These are phyloP conservation scores for Leptocoma aspasia DNA, from an alignment of 2,113 vertebrate genomes.

Conservation along the genomic window DNA sequence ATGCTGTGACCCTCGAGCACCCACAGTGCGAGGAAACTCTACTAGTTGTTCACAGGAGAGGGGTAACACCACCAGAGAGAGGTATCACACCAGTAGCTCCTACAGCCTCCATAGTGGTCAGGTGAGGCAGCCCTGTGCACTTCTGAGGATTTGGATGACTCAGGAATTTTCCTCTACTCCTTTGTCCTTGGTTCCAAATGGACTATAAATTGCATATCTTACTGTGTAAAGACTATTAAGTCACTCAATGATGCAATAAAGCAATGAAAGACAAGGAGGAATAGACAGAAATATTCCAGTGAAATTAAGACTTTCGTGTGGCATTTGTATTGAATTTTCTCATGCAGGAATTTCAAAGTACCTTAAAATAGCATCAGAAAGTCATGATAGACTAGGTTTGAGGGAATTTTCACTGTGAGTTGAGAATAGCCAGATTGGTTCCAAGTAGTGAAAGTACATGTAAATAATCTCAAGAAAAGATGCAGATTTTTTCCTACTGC, in stretches of 20 bases:
- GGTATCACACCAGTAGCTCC: not conserved
- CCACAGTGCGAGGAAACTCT: rapidly evolving
- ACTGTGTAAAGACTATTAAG: not conserved
- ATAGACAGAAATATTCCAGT: not conserved
- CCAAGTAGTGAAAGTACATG: not conserved
- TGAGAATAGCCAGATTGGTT: not conserved
- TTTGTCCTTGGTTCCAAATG: not conserved
- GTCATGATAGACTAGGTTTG: not conserved
- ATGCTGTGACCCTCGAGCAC: rapidly evolving
- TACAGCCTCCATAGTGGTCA: not conserved
- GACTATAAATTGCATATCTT: not conserved
- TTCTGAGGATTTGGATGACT: not conserved
- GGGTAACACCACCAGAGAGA: too few species aligned
- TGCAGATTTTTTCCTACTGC: not conserved
- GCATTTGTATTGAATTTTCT: not conserved
- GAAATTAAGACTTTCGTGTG: not conserved
- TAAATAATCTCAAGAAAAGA: not conserved
- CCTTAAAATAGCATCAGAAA: not conserved
- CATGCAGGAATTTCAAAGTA: not conserved
- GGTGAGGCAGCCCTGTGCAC: not conserved
- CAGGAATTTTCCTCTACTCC: not conserved
- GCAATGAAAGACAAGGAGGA: not conserved
- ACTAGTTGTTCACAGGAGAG: not conserved
- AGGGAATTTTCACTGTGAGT: not conserved
- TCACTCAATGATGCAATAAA: not conserved